phyloP scores from a whole-genome alignment of 2,888 invertebrate genomes.

The Dione juno region DNA sequence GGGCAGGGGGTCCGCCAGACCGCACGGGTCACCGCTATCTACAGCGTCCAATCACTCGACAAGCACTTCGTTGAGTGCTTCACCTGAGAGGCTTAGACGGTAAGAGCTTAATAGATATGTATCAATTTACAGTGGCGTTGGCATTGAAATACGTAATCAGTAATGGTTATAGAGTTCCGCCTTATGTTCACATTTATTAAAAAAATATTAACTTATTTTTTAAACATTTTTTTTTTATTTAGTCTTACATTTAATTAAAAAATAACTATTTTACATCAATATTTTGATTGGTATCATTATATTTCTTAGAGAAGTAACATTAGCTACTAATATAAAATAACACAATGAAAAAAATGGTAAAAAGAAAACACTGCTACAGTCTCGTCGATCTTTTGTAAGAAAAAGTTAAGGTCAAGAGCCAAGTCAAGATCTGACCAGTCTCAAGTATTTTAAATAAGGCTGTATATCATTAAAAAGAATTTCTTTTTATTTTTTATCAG shows the following conservation, averaged over 20 bases:
- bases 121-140: background rate
- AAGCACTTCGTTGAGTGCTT: slow-evolving; percentile 86
- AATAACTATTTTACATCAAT: no score
- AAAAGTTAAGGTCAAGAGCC: slow-evolving; percentile 29
- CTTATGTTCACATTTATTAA: no score
- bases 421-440: slow-evolving; percentile 25
- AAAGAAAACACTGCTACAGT: slow-evolving; percentile 16
- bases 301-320: background rate
- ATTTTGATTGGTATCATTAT: no score
- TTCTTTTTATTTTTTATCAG: background rate
- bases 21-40: slow-evolving; percentile 87
- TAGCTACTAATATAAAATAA: background rate
- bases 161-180: no score
- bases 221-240: no score
- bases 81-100: slow-evolving; percentile 84
- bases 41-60: slow-evolving; percentile 88
- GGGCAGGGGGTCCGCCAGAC: slow-evolving; percentile 91
- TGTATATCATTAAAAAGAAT: slow-evolving; percentile 19
- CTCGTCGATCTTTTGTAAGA: slow-evolving; percentile 20
- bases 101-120: slow-evolving; percentile 44
- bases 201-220: no score
- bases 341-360: background rate
- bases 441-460: slow-evolving; percentile 18
- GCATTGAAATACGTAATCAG: background rate
- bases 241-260: background rate